Base-by-base conservation (phyloP, 2,888 invertebrate genomes). In the Sclerodermus sp. region DNA sequence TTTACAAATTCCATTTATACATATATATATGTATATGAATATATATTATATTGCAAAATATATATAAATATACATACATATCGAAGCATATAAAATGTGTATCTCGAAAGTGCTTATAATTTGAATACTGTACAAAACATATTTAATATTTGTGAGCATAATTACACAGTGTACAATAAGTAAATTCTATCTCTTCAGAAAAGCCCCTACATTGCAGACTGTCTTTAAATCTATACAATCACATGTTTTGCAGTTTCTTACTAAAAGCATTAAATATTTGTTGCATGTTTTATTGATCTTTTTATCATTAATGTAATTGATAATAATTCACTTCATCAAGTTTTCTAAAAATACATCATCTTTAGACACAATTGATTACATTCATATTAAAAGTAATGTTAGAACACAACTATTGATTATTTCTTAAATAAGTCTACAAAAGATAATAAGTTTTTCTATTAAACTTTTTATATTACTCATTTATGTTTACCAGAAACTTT, bases 121-220 rank as follows among this genome's bases (percentile, higher is more conserved):
- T 34, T 16, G 9, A 14, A 42, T 71, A 70, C 70, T 74, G 71
- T 74, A 75, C 66, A 75, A 75, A 74, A 75, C 74, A 74, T 74
- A 75, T 74, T 73, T 74, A 73, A 73, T 74, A 74, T 73, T 75
- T 74, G 68, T 68, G 66, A 75, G 62, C 58, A 69, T 71, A 72
- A 72, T 67, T 67, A 68, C 62, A 66, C 55, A 67, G 64, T 66
- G 66, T 71, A 70, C 66, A 66, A 65, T 61, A 50, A 64, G 65
- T 61, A 73, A 68, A 68, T 66, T 55, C 66, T 67, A 64, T 61
- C 61, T 63, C 56, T 54, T 66, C 57, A 55, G 37, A 52, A 66
- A 66, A 66, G 70, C 66, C 52, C 60, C 66, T 68, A 70, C 59
- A 65, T 61, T 50, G 56, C 56, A 51, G 60, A 56, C 55, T 45